Evolutionary conservation across 2,888 invertebrate species (phyloP).

Genomic region (Pinctada fucata): DNA sequence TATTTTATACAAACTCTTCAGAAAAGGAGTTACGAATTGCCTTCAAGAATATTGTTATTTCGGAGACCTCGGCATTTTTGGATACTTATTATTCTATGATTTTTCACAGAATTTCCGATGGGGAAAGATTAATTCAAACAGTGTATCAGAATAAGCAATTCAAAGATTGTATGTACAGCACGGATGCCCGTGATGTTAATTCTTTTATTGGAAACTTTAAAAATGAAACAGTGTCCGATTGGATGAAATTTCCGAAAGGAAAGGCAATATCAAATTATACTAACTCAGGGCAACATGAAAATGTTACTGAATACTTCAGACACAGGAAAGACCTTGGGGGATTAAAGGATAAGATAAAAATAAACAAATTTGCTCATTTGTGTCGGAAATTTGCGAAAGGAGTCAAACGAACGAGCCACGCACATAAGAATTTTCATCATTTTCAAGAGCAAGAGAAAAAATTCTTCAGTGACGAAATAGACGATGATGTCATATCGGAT

Average conservation of each 20-base stretch:
- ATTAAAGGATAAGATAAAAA: conserved; percentile 26
- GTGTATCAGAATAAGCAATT: conserved; percentile 57
- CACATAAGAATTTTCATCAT: background rate
- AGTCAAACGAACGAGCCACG: conserved; percentile 3
- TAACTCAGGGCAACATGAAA: background rate
- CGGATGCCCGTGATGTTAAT: conserved; percentile 48
- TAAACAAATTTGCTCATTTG: conserved; percentile 14
- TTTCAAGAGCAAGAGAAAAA: conserved; percentile 11
- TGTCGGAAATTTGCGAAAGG: conserved; percentile 19
- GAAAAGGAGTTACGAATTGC: conserved; percentile 58
- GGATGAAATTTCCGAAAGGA: too few relatives aligned
- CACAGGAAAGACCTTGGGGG: conserved; percentile 23
- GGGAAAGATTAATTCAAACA: conserved; percentile 56
- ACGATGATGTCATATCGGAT: conserved; percentile 27
- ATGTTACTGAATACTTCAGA: conserved; percentile 20
- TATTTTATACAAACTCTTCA: conserved; percentile 42
- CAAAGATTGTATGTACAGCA: conserved; percentile 60
- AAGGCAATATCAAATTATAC: too few relatives aligned
- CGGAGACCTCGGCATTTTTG: conserved; percentile 52
- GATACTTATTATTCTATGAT: conserved; percentile 39
- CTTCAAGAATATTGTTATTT: conserved; percentile 49
- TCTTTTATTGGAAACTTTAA: conserved; percentile 46
- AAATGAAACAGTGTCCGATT: background rate
- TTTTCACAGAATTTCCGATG: conserved; percentile 58
- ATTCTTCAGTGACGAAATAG: conserved; percentile 26